Evolutionary conservation across 2,113 vertebrate genomes (phyloP).

Genomic region (Pseudorasbora parva): DNA sequence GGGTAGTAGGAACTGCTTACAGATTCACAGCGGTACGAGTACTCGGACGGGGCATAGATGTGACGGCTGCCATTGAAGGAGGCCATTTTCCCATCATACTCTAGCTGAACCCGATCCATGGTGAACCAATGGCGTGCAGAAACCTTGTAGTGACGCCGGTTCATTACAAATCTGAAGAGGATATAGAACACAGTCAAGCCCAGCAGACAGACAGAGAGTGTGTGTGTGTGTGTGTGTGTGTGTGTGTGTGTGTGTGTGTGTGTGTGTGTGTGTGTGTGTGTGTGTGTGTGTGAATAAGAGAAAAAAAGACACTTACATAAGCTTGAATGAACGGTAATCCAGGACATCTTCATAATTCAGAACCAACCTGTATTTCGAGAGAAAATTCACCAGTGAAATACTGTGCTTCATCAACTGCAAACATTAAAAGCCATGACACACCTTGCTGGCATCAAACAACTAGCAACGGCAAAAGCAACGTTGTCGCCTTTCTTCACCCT

Average conservation of each 20-base stretch:
- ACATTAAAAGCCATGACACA: neutral
- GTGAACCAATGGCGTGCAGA: slow-evolving; percentile 86
- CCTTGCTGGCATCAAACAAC: too few species aligned
- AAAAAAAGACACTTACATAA: slow-evolving; percentile 70
- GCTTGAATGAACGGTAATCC: slow-evolving; percentile 67
- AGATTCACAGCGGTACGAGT: slow-evolving; percentile 83
- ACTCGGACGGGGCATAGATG: slow-evolving; percentile 82
- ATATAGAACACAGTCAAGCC: neutral
- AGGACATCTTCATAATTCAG: slow-evolving; percentile 75
- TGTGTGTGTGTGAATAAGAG: neutral
- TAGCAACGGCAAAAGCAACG: too few species aligned
- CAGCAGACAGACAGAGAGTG: neutral
- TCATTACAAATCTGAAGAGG: slow-evolving; percentile 77
- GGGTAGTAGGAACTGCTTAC: slow-evolving; percentile 73
- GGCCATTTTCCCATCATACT: slow-evolving; percentile 69
- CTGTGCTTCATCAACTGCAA: neutral
- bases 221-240: neutral
- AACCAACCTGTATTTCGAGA: slow-evolving; percentile 68
- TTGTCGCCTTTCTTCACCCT: too few species aligned
- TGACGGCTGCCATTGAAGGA: slow-evolving; percentile 79
- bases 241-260: neutral
- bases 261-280: neutral
- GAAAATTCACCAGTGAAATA: neutral
- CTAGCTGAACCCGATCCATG: slow-evolving; percentile 77
- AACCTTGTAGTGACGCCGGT: slow-evolving; percentile 76